Percentiles rank a stretch among this genome's conserved stretches.
phyloP scores from a whole-genome alignment of 2,797 vertebrate genomes.

The Paedocypris micromegethes region DNA sequence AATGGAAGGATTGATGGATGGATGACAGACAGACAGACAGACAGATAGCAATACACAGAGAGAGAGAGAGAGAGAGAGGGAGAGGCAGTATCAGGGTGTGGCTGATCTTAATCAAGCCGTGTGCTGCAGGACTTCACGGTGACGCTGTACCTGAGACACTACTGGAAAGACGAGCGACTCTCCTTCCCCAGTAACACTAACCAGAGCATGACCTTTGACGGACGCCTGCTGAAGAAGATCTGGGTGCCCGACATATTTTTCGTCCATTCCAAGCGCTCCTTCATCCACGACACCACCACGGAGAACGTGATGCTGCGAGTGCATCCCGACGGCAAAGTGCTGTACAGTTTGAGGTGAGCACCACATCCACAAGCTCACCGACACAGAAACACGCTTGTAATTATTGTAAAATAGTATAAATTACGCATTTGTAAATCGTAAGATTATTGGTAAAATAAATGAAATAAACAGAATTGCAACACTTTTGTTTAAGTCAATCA shows the following conservation, averaged over 20 bases:
- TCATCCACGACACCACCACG: constrained; percentile 89
- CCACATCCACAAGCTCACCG: neutral
- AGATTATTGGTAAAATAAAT: no score
- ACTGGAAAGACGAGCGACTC: constrained; percentile 87
- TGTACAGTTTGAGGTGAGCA: constrained; percentile 86
- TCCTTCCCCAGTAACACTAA: constrained; percentile 86
- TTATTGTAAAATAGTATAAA: no score
- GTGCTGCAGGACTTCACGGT: constrained; percentile 86
- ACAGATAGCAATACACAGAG: no score
- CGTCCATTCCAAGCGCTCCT: constrained; percentile 89
- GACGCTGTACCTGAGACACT: constrained; percentile 87
- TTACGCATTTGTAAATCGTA: no score
- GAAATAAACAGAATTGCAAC: no score
- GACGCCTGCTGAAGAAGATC: constrained; percentile 88
- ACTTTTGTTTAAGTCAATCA: no score
- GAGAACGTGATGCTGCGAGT: constrained; percentile 90
- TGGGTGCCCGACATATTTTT: constrained; percentile 96
- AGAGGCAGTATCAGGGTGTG: no score
- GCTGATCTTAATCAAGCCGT: neutral
- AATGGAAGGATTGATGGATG: no score
- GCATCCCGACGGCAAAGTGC: constrained; percentile 85
- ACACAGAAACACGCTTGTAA: no score
- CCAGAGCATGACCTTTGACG: constrained; percentile 91
- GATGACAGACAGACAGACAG: no score
- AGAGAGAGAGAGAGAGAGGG: no score